Evolutionary conservation across 1,140 invertebrate genomes (phyloP), one percentile per base, ranked within the genome.

Genomic region (Cherax quadricarinatus): DNA sequence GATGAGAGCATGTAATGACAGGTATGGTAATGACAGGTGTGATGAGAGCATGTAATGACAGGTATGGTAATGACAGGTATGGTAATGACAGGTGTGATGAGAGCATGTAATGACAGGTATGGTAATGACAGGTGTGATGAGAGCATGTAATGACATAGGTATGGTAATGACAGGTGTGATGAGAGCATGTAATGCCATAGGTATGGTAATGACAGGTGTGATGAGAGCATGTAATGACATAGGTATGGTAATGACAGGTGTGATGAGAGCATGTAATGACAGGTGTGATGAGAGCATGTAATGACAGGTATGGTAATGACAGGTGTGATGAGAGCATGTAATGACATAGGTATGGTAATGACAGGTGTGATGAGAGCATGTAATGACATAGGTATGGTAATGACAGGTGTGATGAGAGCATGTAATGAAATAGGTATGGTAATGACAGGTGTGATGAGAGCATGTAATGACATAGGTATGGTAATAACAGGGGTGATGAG

Each of bases 271-370:
- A n/a, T n/a, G n/a, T n/a, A n/a, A n/a, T n/a, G n/a, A n/a, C n/a
- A n/a, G n/a, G n/a, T n/a, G n/a, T n/a, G n/a, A n/a, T n/a, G n/a
- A n/a, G n/a, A n/a, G n/a, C n/a, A n/a, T n/a, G n/a, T n/a, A n/a
- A n/a, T 49, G 10, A 10, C 81, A 90, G 88, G 88, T 83, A 81
- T 90, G 49, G 3, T 90, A 14, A 83, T 84, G 62, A 90, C 88
- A 21, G 81, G 1, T 66, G 16, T 66, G 62, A 18, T 66, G 60
- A 57, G 10, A 6, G 3, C 51, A 53, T 1, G 41, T 48, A 7
- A 9, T 6, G 48, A 9, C 24, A 81, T 0, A 53, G 4, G 16
- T 49, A 21, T 41, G 21, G 21, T 60, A 84, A 30, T 12, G 5
- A 84, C 60, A 60, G 9, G 4, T 85, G 3, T 75, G 7, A n/a